phyloP scores from a whole-genome alignment of 2,113 vertebrate species.

The Climacteris rufus region DNA sequence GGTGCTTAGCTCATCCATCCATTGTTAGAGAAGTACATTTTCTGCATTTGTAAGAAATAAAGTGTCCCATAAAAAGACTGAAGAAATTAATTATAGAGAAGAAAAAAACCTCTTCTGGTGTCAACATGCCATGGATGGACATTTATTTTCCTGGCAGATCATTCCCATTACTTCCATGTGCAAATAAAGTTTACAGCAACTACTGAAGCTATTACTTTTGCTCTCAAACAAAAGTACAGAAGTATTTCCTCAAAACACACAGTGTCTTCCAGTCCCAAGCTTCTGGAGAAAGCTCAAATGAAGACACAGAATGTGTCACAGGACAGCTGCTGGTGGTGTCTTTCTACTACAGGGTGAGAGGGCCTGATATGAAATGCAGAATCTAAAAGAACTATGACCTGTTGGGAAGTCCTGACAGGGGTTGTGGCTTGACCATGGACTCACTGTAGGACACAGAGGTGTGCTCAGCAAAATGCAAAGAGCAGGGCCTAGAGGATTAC shows the following conservation, averaged over 20 bases:
- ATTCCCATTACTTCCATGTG: background rate
- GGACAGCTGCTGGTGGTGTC: background rate
- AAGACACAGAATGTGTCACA: background rate
- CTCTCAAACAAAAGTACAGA: background rate
- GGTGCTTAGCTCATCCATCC: conserved; percentile 39
- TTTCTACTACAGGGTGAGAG: background rate
- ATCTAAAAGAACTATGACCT: background rate
- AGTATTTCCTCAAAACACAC: background rate
- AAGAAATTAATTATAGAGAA: background rate
- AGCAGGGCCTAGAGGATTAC: fast-evolving
- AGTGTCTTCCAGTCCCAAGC: background rate
- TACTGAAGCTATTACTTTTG: background rate
- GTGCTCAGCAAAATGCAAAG: background rate
- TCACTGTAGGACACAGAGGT: background rate
- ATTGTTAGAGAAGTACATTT: background rate
- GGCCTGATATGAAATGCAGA: background rate
- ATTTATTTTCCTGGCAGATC: background rate
- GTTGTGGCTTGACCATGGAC: background rate
- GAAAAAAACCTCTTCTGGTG: background rate
- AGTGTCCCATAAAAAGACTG: background rate
- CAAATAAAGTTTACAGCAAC: background rate
- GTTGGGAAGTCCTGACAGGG: background rate
- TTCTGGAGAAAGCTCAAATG: background rate
- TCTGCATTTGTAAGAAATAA: background rate
- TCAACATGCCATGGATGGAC: background rate